Evolutionary conservation across 2,113 vertebrate species (phyloP), one percentile per base, ranked within the genome.

Genomic region (Serinus canaria): DNA sequence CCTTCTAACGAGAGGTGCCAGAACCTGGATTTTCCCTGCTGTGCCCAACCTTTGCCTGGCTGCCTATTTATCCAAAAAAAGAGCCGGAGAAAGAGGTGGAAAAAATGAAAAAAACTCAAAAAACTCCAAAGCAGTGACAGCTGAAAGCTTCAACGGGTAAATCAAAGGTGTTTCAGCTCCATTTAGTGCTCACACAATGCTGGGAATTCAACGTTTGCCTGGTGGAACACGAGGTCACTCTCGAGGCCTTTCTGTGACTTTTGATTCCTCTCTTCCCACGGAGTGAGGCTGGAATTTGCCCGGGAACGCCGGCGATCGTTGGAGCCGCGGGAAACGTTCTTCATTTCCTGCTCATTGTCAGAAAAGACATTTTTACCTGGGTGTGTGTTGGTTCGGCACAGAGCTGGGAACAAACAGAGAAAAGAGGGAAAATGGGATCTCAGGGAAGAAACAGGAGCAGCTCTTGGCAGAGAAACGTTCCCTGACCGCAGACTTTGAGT

Each of bases 171-270:
- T 93, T 92, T 67, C 86, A 70, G 86, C 76, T 74, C 73, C 86
- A 41, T 89, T 92, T 80, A 17, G 43, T 70, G 79, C 85, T 63
- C 78, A 35, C 44, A 77, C 76, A 83, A 31, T 4, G 39, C 68
- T 77, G 56, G 68, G 55, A 80, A 89, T 93, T 93, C 95, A 88
- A 28, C 88, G 55, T 94, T 95, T 95, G 69, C 90, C 94, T 77
- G 15, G 28, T 66, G 83, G 85, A 94, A 77, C 63, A 56, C 0
- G 23, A 73, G 68, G 70, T 58, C 67, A 37, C 58, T 62, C 75
- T 6, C 39, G 4, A 77, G 76, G 68, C 64, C 47, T 55, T 63
- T 72, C 89, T 20, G 25, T 53, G 62, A 9, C 35, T 27, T 74
- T 72, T 47, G 41, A 69, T 89, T 83, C 75, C 75, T 92, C 73